Conservation (phyloP, 1,140 invertebrate genomes). For the Pygmarrhopalites habei region DNA sequence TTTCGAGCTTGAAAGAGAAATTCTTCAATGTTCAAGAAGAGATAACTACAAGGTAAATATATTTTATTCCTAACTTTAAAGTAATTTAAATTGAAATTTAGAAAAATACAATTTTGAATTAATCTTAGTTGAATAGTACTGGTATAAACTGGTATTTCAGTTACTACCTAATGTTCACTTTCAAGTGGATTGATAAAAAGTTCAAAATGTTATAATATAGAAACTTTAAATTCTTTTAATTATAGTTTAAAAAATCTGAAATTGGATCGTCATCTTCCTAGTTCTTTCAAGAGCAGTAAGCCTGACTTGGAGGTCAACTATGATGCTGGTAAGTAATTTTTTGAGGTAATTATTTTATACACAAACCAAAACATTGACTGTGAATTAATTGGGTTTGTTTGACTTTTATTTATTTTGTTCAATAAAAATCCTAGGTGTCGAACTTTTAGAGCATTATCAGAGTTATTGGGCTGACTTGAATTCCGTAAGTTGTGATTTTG, state of each 20-base stretch:
- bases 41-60: slow-evolving; percentile 47
- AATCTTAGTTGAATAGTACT: too few species aligned
- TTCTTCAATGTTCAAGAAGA: slow-evolving; percentile 50
- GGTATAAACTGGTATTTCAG: too few species aligned
- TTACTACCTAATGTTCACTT: neutral
- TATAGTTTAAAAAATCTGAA: slow-evolving; percentile 33
- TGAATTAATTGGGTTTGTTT: too few species aligned
- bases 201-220: neutral
- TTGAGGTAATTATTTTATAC: too few species aligned
- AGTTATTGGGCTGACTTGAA: slow-evolving; percentile 57
- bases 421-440: too few species aligned
- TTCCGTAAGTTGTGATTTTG: too few species aligned
- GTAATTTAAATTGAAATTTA: too few species aligned
- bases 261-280: slow-evolving; percentile 30
- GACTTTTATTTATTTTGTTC: too few species aligned
- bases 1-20: slow-evolving; percentile 47
- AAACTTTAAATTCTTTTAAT: too few species aligned
- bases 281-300: slow-evolving; percentile 17
- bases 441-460: slow-evolving; percentile 51
- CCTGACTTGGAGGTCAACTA: slow-evolving; percentile 45
- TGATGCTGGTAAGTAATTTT: slow-evolving; percentile 52
- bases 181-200: neutral
- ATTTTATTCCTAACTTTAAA: too few species aligned
- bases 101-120: too few species aligned
- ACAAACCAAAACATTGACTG: too few species aligned